Evolutionary conservation across 1,140 invertebrate species (phyloP), one percentile per base, ranked within the genome.

Genomic region (Neodiprion virginianus): DNA sequence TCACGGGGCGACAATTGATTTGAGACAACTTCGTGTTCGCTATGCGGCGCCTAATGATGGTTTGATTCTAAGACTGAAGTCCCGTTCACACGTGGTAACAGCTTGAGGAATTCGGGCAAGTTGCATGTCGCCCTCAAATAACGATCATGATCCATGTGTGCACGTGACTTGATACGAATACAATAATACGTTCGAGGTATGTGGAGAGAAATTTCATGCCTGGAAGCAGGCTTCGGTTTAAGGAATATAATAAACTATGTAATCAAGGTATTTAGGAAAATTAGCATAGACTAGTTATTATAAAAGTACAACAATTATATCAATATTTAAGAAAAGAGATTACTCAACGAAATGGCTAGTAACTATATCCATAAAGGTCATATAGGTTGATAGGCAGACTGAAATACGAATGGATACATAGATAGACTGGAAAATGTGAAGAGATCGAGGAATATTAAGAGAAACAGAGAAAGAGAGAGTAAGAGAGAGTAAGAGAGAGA

Each of bases 71-170:
- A 12, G 7, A 21, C 65, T 67, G 40, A 73, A 10, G 67, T 21
- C 67, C 12, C 67, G 67, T 69, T 69, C 40, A 21, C 67, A 69
- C 67, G 67, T 69, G 67, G 2, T 23, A 40, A 17, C 53, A 61
- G 53, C 11, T 1, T 14, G 11, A 61, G n/a, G 0, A 14, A 61
- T 14, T 7, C 11, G 11, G 53, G n/a, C 8, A 8, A 61, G 4
- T 8, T 61, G 11, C 11, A 61, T 17, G 11, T 17, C 53, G 53
- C 8, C 28, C 28, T 40, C 28, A 40, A 40, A 40, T 40, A 40
- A 40, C 28, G 28, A 40, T 40, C 28, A 40, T 5, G 28, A 40
- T 40, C 28, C 53, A 61, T 8, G 53, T 61, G 53, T 61, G 53
- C n/a, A 61, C 53, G 53, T 1, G 53, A 12, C n/a, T 61, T 17